Evolutionary conservation across 2,797 vertebrate genomes (phyloP).

Genomic region (Sebastes miniatus): DNA sequence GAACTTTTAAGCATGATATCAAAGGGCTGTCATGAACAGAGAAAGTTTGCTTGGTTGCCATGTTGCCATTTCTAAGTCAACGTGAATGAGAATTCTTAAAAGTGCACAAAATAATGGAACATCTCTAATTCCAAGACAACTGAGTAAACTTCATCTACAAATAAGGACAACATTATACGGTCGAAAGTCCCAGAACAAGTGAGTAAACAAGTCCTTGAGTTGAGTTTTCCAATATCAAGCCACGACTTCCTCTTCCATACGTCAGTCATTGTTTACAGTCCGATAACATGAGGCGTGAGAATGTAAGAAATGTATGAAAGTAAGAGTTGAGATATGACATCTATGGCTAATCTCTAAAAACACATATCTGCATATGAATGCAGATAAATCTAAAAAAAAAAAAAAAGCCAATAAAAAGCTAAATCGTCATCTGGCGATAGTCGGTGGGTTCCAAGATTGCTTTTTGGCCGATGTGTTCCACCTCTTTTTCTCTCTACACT

Average conservation of each 20-base stretch:
- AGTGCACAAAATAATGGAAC: no score
- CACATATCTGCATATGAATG: neutral
- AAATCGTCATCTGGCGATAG: neutral
- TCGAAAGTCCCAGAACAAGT: no score
- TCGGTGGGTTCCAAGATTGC: neutral
- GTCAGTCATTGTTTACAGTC: neutral
- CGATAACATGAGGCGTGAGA: neutral
- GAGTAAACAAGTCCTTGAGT: no score
- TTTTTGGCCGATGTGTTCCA: neutral
- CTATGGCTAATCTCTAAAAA: neutral
- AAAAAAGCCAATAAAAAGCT: neutral
- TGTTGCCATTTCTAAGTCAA: no score
- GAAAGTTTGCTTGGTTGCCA: no score
- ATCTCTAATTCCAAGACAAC: no score
- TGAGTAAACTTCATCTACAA: no score
- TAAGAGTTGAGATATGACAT: neutral
- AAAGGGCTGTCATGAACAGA: no score
- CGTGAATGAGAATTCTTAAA: no score
- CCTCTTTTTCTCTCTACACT: neutral
- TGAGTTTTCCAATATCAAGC: neutral
- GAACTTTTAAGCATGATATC: no score
- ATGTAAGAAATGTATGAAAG: neutral
- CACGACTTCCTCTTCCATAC: neutral
- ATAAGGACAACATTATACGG: no score
- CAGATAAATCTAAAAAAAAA: neutral